A percentile compares a stretch with the other conserved stretches of the same genome.
phyloP scores from a whole-genome alignment of 2,888 invertebrate species.

The Laothoe populi region DNA sequence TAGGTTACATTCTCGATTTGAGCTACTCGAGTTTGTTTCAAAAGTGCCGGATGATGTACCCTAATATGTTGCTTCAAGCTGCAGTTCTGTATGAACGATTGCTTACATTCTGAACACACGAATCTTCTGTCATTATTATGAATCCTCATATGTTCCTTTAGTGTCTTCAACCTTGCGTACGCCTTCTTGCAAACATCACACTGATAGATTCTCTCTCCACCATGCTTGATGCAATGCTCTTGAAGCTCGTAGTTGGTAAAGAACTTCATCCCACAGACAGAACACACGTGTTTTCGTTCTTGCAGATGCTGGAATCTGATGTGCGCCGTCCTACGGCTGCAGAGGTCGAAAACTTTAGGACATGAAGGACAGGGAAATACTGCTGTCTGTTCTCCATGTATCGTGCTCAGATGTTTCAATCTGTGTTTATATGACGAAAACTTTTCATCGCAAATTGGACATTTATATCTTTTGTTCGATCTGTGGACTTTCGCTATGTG shows the following conservation, averaged over 20 bases:
- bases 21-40: conserved; percentile 42
- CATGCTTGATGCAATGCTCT: conserved; percentile 81
- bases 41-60: conserved; percentile 72
- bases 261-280: conserved; percentile 81
- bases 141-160: conserved; percentile 71
- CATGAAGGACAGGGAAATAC: conserved; percentile 74
- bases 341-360: conserved; percentile 71
- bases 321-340: conserved; percentile 73
- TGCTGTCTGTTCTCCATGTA: conserved; percentile 74
- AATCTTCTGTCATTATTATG: conserved; percentile 76
- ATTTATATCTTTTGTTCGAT: conserved; percentile 74
- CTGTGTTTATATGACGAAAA: conserved; percentile 75
- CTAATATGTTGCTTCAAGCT: conserved; percentile 72
- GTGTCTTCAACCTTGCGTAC: conserved; percentile 63
- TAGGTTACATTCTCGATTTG: not conserved
- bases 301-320: conserved; percentile 73
- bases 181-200: conserved; percentile 78
- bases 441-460: conserved; percentile 77
- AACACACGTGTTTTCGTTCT: conserved; percentile 78
- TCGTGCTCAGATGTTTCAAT: conserved; percentile 66
- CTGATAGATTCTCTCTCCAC: conserved; percentile 61
- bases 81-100: conserved; percentile 74
- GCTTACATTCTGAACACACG: conserved; percentile 70
- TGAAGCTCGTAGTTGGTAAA: conserved; percentile 83
- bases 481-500: conserved; percentile 71